Percentiles rank a stretch among this genome's conserved stretches.
Conservation (phyloP, 1,140 invertebrate species). For the Zaprionus lachaisei region DNA sequence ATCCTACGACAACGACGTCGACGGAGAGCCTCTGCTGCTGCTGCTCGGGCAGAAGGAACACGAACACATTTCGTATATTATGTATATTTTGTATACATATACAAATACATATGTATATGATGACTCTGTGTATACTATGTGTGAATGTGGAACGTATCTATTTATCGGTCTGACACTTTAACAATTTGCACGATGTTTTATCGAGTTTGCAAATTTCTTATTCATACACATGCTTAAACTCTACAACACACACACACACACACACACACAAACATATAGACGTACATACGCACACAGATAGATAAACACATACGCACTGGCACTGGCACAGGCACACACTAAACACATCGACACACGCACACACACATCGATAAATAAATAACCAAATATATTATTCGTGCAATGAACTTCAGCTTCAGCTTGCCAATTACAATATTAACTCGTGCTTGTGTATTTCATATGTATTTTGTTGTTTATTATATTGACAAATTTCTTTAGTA, state of each 20-base stretch:
- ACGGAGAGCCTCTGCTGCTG: slow-evolving; percentile 27
- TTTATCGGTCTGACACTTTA: slow-evolving; percentile 32
- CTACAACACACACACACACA: slow-evolving; percentile 27
- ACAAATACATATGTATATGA: not conserved
- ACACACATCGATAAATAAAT: slow-evolving; percentile 47
- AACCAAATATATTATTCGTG: slow-evolving; percentile 81
- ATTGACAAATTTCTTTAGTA: slow-evolving; percentile 22
- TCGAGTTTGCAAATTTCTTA: slow-evolving; percentile 59
- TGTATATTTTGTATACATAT: slow-evolving; percentile 22
- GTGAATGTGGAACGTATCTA: slow-evolving; percentile 17
- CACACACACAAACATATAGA: slow-evolving; percentile 13
- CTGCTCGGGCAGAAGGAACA: slow-evolving; percentile 25
- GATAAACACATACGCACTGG: slow-evolving; percentile 11
- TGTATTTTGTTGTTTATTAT: slow-evolving; percentile 2
- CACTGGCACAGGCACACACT: slow-evolving; percentile 14
- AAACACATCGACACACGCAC: slow-evolving; percentile 18
- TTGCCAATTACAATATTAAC: slow-evolving; percentile 60
- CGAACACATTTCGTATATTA: slow-evolving; percentile 31
- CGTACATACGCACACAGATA: not conserved
- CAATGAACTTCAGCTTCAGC: slow-evolving; percentile 65
- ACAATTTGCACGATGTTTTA: slow-evolving; percentile 53
- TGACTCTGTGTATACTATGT: not conserved
- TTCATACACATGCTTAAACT: slow-evolving; percentile 49
- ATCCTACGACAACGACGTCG: slow-evolving; percentile 30
- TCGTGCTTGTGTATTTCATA: slow-evolving; percentile 20